Percentiles rank a stretch among this genome's conserved stretches.
Conservation (phyloP, 2,888 invertebrate species). For the Caenorhabditis wallacei region DNA sequence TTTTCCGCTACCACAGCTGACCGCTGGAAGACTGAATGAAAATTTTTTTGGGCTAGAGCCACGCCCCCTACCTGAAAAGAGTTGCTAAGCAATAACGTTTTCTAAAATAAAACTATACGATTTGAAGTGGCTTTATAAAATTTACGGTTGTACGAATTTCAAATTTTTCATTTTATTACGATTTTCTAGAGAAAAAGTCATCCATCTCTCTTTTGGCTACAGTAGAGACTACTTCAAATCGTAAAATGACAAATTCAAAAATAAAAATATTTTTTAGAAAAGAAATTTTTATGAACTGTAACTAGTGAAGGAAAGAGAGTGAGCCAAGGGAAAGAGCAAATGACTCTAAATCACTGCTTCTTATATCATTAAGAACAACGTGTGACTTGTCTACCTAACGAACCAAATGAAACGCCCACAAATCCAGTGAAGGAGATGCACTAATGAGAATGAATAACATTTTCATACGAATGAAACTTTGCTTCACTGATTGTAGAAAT, state of each 20-base stretch:
- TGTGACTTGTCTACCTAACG: slow-evolving; percentile 16
- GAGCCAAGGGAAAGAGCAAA: neutral
- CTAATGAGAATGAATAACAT: slow-evolving; percentile 19
- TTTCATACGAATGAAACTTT: neutral
- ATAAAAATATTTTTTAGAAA: neutral
- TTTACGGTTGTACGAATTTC: slow-evolving; percentile 25
- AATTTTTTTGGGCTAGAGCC: neutral
- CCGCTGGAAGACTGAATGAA: neutral
- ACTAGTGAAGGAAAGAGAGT: neutral
- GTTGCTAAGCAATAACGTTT: slow-evolving; percentile 13
- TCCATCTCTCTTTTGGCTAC: neutral
- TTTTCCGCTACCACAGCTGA: neutral
- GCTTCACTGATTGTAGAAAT: neutral
- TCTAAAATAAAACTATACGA: neutral
- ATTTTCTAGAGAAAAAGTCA: neutral
- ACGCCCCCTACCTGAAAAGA: neutral
- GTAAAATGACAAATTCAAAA: slow-evolving; percentile 16
- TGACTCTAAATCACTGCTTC: neutral
- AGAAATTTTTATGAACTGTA: no score
- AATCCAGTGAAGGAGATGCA: neutral
- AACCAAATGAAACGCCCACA: slow-evolving; percentile 23
- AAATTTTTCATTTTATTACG: slow-evolving; percentile 30
- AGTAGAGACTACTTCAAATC: neutral
- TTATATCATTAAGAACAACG: neutral
- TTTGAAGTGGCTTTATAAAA: slow-evolving; percentile 5